Conservation (phyloP, 2,797 vertebrate species). For the Thripadectes ignobilis region DNA sequence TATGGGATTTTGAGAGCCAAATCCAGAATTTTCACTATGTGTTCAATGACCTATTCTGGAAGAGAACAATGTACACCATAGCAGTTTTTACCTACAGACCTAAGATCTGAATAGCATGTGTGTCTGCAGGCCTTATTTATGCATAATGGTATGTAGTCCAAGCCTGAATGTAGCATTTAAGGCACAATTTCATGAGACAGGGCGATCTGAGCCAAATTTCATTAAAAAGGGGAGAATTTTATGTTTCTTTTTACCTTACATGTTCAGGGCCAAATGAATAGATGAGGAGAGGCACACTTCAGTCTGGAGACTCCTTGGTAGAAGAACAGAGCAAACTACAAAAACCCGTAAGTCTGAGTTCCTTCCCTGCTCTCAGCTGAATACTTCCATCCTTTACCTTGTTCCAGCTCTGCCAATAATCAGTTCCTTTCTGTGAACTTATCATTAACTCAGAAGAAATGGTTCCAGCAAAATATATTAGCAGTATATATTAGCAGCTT, state of each 20-base stretch:
- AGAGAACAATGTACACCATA: not conserved
- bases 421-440: not conserved
- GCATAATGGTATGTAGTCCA: not conserved
- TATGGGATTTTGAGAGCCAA: not conserved
- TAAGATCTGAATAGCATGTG: not conserved
- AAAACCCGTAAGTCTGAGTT: not conserved
- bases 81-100: not conserved
- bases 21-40: not conserved
- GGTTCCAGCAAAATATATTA: not conserved
- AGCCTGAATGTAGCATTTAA: not conserved
- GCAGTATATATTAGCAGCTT: not conserved
- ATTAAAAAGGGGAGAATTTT: not conserved
- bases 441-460: not conserved
- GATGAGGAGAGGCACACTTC: not conserved
- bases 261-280: not conserved
- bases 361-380: not conserved
- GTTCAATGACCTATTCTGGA: not conserved
- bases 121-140: not conserved
- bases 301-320: rapidly evolving
- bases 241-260: not conserved
- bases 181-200: not conserved
- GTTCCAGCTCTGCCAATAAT: not conserved
- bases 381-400: not conserved
- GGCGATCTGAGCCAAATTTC: not conserved
- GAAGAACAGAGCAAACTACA: not conserved